phyloP scores from a whole-genome alignment of 2,888 invertebrate genomes.

The Apamea anceps region DNA sequence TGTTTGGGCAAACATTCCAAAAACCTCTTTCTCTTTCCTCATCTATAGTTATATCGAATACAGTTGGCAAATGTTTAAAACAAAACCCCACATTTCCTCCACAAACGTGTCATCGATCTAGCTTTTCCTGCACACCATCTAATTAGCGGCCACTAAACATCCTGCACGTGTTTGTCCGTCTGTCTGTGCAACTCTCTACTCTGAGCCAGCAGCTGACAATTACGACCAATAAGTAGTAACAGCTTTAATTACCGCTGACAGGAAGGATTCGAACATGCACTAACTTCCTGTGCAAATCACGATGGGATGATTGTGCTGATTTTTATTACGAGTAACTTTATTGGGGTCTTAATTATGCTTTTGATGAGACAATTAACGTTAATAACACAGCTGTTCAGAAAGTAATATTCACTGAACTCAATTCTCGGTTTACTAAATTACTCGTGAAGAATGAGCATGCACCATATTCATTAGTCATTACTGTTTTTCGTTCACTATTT shows the following conservation, averaged over 20 bases:
- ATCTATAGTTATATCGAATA: background rate
- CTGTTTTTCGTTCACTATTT: background rate
- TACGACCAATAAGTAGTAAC: conserved; percentile 74
- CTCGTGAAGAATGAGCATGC: background rate
- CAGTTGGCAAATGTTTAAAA: background rate
- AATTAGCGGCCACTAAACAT: conserved; percentile 45
- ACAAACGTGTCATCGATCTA: conserved; percentile 16
- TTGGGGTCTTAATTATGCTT: conserved; percentile 2
- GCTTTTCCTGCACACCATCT: conserved; percentile 17
- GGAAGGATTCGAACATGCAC: conserved; percentile 55
- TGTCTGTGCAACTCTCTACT: conserved; percentile 53
- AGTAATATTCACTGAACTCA: background rate
- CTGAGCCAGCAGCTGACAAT: conserved; percentile 76
- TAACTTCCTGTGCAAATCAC: conserved; percentile 62
- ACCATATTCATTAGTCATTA: background rate
- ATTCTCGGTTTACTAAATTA: background rate
- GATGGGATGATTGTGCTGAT: conserved; percentile 34
- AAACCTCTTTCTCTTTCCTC: background rate
- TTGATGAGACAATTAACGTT: background rate
- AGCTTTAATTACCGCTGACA: conserved; percentile 74
- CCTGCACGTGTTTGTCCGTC: conserved; percentile 41
- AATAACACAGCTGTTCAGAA: background rate
- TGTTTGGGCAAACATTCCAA: background rate
- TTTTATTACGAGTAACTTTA: conserved; percentile 30
- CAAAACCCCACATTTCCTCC: conserved; percentile 6